Evolutionary conservation across 2,888 invertebrate genomes (phyloP), one percentile per base, ranked within the genome.

Genomic region (Napeogenes sylphis): DNA sequence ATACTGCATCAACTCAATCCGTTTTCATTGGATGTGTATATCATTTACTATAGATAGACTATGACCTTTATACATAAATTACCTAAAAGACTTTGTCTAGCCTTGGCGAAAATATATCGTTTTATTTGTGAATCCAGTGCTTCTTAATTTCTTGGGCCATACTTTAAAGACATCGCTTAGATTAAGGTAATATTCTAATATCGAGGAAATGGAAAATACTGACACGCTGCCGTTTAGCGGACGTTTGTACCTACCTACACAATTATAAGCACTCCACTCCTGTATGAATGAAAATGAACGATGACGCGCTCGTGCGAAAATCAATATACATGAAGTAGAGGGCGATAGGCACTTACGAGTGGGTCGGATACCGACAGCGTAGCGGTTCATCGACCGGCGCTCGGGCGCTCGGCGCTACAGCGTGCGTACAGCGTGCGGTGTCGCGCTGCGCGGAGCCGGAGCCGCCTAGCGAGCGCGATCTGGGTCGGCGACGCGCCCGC

Each of bases 291-390:
- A 64, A 68, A 67, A 66, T 73, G 73, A 74, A 57, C 67, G 62
- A 63, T 69, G 70, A 66, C 70, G 70, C 69, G 76, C 74, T 71
- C 69, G 75, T 74, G 73, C 70, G 55, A 67, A 66, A 69, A 70
- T 70, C 71, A 65, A 71, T 71, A 70, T 46, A 65, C 56, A 73
- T 73, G 73, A 75, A 74, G 76, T 73, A 73, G 74, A 74, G 67
- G 63, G 63, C 61, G 63, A 59, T 60, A 59, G 64, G 70, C 71
- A 67, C 61, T 62, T 45, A 66, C 66, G 67, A 56, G 45, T 42
- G 62, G 58, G 46, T 56, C 59, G 58, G 58, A 58, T 42, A 51
- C 54, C 68, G 61, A 54, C 61, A 56, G 63, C 60, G 65, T 65
- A 63, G 64, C 61, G 66, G 68, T 68, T 66, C 63, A 67, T 67